Evolutionary conservation across 2,888 invertebrate genomes (phyloP).

Genomic region (Campopleginae sp.): DNA sequence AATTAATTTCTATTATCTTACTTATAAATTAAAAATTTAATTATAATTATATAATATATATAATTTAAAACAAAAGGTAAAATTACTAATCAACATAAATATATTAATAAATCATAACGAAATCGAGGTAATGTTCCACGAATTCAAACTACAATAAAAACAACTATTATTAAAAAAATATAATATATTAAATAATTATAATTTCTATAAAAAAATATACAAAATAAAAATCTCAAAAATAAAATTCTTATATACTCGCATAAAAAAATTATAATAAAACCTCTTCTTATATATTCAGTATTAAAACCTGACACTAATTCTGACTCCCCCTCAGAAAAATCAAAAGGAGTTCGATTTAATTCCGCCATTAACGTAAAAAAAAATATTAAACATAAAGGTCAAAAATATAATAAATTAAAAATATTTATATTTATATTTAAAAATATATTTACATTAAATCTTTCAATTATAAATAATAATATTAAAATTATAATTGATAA

Average conservation of each 20-base stretch:
- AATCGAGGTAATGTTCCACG: conserved; percentile 10
- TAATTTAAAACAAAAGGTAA: conserved; percentile 16
- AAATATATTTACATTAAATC: conserved; percentile 78
- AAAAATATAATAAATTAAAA: conserved; percentile 85
- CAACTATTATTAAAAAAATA: conserved; percentile 18
- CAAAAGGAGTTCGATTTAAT: conserved; percentile 91
- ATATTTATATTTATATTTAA: conserved; percentile 81
- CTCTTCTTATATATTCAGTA: conserved; percentile 90
- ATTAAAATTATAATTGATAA: conserved; percentile 87
- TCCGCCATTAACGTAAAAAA: conserved; percentile 88
- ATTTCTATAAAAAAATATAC: conserved; percentile 55
- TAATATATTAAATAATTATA: conserved; percentile 36
- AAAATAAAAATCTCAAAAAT: conserved; percentile 71
- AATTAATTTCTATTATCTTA: conserved; percentile 24
- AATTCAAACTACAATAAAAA: conserved; percentile 3
- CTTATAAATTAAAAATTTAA: conserved; percentile 6
- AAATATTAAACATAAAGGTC: conserved; percentile 86
- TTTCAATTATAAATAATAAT: conserved; percentile 86
- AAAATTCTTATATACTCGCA: conserved; percentile 80
- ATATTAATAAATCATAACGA: conserved; percentile 21
- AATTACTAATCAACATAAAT: conserved; percentile 11
- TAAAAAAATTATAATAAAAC: conserved; percentile 91
- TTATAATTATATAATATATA: neutral
- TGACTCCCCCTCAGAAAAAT: conserved; percentile 92
- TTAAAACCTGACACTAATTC: conserved; percentile 93